Base-by-base conservation (phyloP, 2,113 vertebrate genomes). In the Puma concolor region DNA sequence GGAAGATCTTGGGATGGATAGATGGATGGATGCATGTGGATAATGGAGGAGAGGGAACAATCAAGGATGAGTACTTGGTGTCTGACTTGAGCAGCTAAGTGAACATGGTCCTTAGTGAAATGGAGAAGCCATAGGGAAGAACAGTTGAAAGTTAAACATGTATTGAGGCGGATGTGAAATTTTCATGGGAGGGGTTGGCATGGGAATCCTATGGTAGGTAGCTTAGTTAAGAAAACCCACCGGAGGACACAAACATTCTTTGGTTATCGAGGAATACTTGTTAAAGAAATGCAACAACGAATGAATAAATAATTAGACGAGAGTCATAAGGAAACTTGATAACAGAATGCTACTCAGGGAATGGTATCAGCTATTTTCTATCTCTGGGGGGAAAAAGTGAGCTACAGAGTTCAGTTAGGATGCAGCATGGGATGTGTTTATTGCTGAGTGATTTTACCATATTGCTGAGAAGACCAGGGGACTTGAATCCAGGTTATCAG, bases 241-340 rank as follows among this genome's bases (percentile, higher is more conserved):
- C 82, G 14, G 57, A 48, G 48, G 41, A 33, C 14, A 16, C 13
- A 54, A 36, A 5, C 21, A 60, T 21, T 60, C 21, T 9, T 63
- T 94, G 64, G 21, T 38, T 94, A n/a, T 63, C 17, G 90, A 63
- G 83, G 69, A 90, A 41, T 90, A 86, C 80, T 91, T 80, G n/a
- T 91, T 52, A 80, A 90, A 44, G 60, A 79, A 83, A 63, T 72
- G 29, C 79, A 71, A 48, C 23, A 50, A 80, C 29, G 3, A 84
- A n/a, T 54, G n/a, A 71, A 83, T 69, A 72, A 36, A 31, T 94
- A 11, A 63, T 27, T 57, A 31, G 23, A 23, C 5, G 41, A n/a
- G 31, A 57, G 33, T 93, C 69, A 11, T 23, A 72, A 38, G 67
- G 74, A 52, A 52, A 85, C 15, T 29, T 74, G 23, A 79, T 71